Base-by-base conservation (phyloP, 2,113 vertebrate genomes). In the Hemibagrus wyckioides region DNA sequence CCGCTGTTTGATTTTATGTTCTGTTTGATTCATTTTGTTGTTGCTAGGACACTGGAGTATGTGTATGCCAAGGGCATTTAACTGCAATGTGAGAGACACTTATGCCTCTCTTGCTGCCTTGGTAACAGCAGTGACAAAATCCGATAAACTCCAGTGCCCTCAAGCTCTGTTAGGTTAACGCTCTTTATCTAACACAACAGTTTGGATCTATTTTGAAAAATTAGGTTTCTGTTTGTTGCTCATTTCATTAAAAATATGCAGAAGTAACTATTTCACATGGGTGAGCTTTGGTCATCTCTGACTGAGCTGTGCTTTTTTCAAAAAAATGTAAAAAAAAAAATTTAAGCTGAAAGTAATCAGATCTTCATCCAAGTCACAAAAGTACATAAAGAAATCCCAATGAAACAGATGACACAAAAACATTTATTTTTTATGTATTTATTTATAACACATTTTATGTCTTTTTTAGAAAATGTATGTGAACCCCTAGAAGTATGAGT, bases 41-140 rank as follows among this genome's bases (percentile, higher is more conserved):
- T 93, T 93, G 87, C 93, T 92, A 90, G 90, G 92, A 90, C 92
- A 94, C 91, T 61, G 85, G 83, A 83, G 73, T 71, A 82, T 86
- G 65, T 83, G 76, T 92, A 85, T 91, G 88, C 89, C 88, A 81
- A 73, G 69, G 65, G 86, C 81, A 86, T 88, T 88, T 85, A 59
- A 86, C 88, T 76, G 63, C 57, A 73, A 79, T 52, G 39, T 36
- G 30, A 59, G 65, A 86, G 30, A 48, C 82, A 81, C 87, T 88
- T 82, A 56, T 83, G 83, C 80, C 75, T 81, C 56, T 54, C 56
- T 82, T 65, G 88, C 76, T 88, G 69, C 86, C 86, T 82, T 89
- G 87, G 88, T 87, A 89, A 91, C 90, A 39, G 81, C 61, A n/a
- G 59, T 41, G 75, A 71, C 84, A 85, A 52, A 59, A 79, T 85